Base-by-base conservation (phyloP, 1,140 invertebrate species). In the Drosophila neocordata region DNA sequence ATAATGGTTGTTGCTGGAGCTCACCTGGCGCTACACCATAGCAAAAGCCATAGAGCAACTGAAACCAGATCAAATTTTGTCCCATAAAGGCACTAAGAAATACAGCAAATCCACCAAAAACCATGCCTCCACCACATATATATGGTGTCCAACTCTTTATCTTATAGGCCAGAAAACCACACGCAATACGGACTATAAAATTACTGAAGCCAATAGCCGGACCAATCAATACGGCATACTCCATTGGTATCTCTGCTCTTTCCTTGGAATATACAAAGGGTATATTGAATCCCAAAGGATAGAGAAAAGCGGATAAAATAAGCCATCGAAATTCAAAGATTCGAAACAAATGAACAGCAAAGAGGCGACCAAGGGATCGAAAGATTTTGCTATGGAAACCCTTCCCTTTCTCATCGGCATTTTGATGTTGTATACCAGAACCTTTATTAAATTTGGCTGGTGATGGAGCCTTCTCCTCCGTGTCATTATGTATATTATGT, bases 1-100 rank as follows among this genome's bases (percentile, higher is more conserved):
- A 35, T 38, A 31, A 31, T 27, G 37, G 9, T 4, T 18, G 1
- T 31, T 6, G 27, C 2, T 1, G 4, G 0, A n/a, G 44, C 69
- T 22, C 55, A 90, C 89, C 89, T 85, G 97, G 96, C 53, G 97
- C 95, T n/a, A 98, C 92, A 44, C 98, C 98, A 92, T 98, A 99
- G 3, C 96, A 90, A 1, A 94, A 92, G 11, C 95, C 94, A 85
- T 97, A 99, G 41, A 94, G 91, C 75, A 93, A 96, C 89, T 95
- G 98, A 92, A 93, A 97, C 67, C 88, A 88, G 6, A 89, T 24
- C 57, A 73, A 7, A 56, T 88, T 55, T 11, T 34, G 24, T 15
- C 89, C 89, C 52, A 57, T 84, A 52, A 91, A 91, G 13, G 89
- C 85, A 51, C 89, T 90, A 0, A 58, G 5, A 1, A 87, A 57